Evolutionary conservation across 2,797 vertebrate species (phyloP).

Genomic region (Enteromius anoplus): DNA sequence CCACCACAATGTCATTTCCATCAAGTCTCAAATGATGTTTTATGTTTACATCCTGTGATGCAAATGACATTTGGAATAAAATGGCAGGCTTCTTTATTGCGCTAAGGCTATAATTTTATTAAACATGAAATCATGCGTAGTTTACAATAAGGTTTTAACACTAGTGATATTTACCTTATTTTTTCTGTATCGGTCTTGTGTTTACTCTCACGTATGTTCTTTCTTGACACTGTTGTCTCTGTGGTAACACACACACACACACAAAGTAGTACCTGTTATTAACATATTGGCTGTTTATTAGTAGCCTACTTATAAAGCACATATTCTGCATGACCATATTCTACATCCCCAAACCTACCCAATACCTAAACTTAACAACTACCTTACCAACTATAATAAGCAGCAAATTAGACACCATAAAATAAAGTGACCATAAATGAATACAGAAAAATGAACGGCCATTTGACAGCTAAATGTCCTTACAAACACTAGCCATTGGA

Average conservation of each 20-base stretch:
- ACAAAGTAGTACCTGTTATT: not conserved
- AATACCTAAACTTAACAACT: not conserved
- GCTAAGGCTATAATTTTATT: not conserved
- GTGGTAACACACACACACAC: not conserved
- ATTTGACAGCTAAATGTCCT: not conserved
- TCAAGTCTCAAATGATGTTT: not conserved
- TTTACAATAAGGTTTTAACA: not conserved
- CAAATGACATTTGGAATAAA: constrained; percentile 1
- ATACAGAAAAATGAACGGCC: not conserved
- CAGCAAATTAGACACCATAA: not conserved
- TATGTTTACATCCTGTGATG: constrained; percentile 3
- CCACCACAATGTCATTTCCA: not conserved
- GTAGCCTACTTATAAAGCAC: not conserved
- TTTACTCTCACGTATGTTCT: not conserved
- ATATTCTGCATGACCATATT: not conserved
- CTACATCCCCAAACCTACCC: not conserved
- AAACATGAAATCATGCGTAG: not conserved
- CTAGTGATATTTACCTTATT: not conserved
- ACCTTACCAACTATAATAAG: not conserved
- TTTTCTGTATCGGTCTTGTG: not conserved
- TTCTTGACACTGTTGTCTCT: not conserved
- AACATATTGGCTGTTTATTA: not conserved
- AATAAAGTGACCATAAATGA: not conserved
- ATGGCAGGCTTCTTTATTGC: not conserved
- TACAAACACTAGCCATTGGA: not conserved